These are phyloP conservation scores for Tholera decimalis DNA, from an alignment of 2,888 invertebrate species.

Conservation along the genomic window DNA sequence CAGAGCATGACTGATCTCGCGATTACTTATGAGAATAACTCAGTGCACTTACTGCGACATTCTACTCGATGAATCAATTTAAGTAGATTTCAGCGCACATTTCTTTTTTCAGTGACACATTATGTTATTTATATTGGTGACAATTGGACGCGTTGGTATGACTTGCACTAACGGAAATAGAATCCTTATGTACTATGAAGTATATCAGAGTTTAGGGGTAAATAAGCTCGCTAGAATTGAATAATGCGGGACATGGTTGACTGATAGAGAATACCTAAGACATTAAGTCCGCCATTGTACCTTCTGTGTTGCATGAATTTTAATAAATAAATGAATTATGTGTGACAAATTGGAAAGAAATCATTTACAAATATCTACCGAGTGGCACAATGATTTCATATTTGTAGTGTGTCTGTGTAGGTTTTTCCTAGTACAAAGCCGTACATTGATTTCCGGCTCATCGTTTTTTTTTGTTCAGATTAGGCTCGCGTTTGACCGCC, in stretches of 20 bases:
- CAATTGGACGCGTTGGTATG: slow-evolving; percentile 27
- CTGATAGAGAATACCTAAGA: too few relatives aligned
- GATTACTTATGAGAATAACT: slow-evolving; percentile 72
- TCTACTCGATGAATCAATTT: slow-evolving; percentile 72
- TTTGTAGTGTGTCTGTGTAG: too few relatives aligned
- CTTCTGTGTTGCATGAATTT: too few relatives aligned
- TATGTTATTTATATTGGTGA: slow-evolving; percentile 45
- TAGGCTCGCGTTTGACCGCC: too few relatives aligned
- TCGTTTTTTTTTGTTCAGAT: too few relatives aligned
- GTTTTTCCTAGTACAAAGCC: not conserved
- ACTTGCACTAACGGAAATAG: slow-evolving; percentile 32
- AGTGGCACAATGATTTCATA: too few relatives aligned
- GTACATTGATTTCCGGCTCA: not conserved
- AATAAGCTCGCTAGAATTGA: slow-evolving; percentile 4
- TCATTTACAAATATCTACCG: too few relatives aligned
- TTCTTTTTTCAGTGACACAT: slow-evolving; percentile 63
- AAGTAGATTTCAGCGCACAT: slow-evolving; percentile 44
- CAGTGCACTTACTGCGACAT: slow-evolving; percentile 64
- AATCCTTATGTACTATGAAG: not conserved
- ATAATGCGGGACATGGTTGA: not conserved
- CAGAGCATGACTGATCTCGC: slow-evolving; percentile 74
- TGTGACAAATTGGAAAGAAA: not conserved
- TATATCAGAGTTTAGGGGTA: not conserved
- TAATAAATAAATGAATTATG: too few relatives aligned
- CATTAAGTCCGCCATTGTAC: too few relatives aligned